Evolutionary conservation across 2,888 invertebrate genomes (phyloP).

Genomic region (Lamproptera curius): DNA sequence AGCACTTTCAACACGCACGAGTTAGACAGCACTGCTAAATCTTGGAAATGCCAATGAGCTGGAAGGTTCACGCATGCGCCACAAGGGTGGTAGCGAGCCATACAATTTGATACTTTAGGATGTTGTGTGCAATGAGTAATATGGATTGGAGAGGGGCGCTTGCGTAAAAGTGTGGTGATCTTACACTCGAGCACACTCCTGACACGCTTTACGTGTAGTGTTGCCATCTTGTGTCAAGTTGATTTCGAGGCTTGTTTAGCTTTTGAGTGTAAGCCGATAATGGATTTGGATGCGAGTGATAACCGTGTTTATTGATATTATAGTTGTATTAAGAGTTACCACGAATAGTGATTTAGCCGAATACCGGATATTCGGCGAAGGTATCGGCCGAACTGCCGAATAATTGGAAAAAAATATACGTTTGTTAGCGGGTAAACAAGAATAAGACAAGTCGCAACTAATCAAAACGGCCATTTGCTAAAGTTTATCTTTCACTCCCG

Average conservation of each 20-base stretch:
- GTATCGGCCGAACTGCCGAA: no score
- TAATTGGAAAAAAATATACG: no score
- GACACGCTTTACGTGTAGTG: conserved; percentile 15
- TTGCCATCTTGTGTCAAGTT: no score
- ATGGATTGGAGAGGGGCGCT: conserved; percentile 7
- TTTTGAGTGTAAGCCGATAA: neutral
- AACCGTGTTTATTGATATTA: no score
- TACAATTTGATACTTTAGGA: conserved; percentile 34
- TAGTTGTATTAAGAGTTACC: no score
- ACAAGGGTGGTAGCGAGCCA: conserved; percentile 39
- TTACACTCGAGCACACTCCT: conserved; percentile 38
- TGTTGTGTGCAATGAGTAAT: conserved; percentile 29
- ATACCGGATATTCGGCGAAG: no score
- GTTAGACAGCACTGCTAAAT: conserved; percentile 38
- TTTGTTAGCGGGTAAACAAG: no score
- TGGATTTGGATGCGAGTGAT: no score
- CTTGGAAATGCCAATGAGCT: conserved; percentile 42
- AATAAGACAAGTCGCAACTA: no score
- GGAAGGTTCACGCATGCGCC: conserved; percentile 63
- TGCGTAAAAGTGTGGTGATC: conserved; percentile 3
- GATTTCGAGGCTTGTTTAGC: conserved; percentile 1
- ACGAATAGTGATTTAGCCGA: no score
- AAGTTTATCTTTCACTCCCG: no score
- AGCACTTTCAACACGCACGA: conserved; percentile 45
- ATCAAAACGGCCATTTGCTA: no score